phyloP scores from a whole-genome alignment of 2,888 invertebrate genomes.

The Antheraea yamamai region DNA sequence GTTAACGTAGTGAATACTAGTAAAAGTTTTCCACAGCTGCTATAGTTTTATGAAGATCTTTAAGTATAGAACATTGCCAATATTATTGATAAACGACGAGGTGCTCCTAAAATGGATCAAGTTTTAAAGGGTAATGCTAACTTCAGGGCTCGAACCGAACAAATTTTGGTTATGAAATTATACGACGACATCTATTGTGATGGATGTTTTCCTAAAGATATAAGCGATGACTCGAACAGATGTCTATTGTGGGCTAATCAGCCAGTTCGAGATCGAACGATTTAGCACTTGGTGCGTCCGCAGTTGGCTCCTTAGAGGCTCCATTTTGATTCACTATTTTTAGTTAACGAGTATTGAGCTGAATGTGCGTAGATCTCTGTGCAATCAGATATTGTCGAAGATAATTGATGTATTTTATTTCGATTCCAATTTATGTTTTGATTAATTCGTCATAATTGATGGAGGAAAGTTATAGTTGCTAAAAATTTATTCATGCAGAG shows the following conservation, averaged over 20 bases:
- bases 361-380: not conserved
- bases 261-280: conserved; percentile 45
- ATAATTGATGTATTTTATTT: not conserved
- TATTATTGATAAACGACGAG: not conserved
- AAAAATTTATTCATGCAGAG: not conserved
- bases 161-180: not conserved
- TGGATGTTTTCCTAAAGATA: not conserved
- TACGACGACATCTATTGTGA: not conserved
- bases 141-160: not conserved
- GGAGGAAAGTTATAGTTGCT: not conserved
- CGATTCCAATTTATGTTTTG: not conserved
- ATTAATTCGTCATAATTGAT: not conserved
- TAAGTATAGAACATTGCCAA: not conserved
- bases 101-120: not conserved
- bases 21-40: not conserved
- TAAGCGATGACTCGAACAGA: conserved; percentile 21
- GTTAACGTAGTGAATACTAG: not conserved
- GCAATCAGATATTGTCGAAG: not conserved
- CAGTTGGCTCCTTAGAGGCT: not conserved
- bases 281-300: conserved; percentile 52
- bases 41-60: not conserved
- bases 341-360: not conserved
- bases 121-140: not conserved
- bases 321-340: conserved; percentile 6
- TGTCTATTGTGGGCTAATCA: conserved; percentile 62